Evolutionary conservation across 2,797 vertebrate genomes (phyloP), one percentile per base, ranked within the genome.

Genomic region (Columba guinea): DNA sequence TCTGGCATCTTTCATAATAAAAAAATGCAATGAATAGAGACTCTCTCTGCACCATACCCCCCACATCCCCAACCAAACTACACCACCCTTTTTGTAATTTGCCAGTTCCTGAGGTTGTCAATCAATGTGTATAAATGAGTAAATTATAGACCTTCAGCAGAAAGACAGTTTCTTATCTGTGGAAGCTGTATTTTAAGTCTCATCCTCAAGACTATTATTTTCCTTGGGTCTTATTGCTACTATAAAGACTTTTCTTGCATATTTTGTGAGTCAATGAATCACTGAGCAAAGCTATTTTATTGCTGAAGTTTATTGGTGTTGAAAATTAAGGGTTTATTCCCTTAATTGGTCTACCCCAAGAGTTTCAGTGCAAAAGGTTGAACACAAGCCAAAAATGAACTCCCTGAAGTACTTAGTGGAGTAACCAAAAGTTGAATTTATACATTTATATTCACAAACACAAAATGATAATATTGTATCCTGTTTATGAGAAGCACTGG

Each of bases 91-190:
- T 58, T 12, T 27, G 5, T 53, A 81, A 65, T 65, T 83, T 87
- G 19, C 12, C 7, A 10, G 5, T 58, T 49, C 10, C 10, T 0
- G 0, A 86, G 10, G 6, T 23, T 74, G 21, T 28, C 7, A 32
- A 52, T 79, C 35, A 37, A 17, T 37, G 15, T 56, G 4, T 63
- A 16, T 59, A 62, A 82, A 65, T 58, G 13, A 65, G 7, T 44
- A 79, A 84, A 49, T 35, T 18, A 41, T 35, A 63, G 4, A 60
- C 1, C 19, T 73, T 91, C 4, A 17, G 28, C 21, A 49, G 7
- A 53, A 27, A 19, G 34, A 27, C 13, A 41, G 15, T 63, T 68
- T 62, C 51, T 53, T 70, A 15, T 28, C 39, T 46, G 5, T 51
- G 34, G 34, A 80, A 84, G 11, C 1, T 85, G 13, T 32, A 58